Evolutionary conservation across 2,113 vertebrate species (phyloP), one percentile per base, ranked within the genome.

Genomic region (Aspidoscelis tigris): DNA sequence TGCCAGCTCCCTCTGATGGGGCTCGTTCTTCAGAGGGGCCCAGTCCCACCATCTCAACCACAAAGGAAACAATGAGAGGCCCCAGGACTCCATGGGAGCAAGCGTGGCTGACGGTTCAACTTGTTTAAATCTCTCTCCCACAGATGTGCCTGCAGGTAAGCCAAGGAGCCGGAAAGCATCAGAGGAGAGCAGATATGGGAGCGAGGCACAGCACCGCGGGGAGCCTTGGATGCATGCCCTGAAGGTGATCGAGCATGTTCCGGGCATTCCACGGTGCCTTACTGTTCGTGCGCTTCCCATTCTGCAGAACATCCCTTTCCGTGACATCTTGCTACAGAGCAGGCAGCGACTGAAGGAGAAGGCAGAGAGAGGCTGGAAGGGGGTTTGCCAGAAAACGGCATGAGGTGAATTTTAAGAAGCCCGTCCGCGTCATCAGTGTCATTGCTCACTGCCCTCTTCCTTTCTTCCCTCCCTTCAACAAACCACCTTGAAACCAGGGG

Each of bases 401-500:
- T 96, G 94, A 80, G 79, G 47, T 39, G 94, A 94, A 95, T 94
- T 86, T 84, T 95, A 96, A 95, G 93, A 78, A 93, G 85, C 76
- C 53, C 66, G 81, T 78, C 88, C 72, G 92, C 92, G 91, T 90
- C 93, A 92, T 85, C 90, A 89, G 86, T 86, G 85, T 90, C 91
- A 84, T 84, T 91, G 87, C 88, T 91, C 82, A 41, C 82, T 26
- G 24, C 81, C 80, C 90, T 80, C 83, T 81, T 81, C 79, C 88
- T 80, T 82, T 76, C 76, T 89, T 85, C 88, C 84, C 65, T 88
- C 73, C 89, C 76, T 85, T 87, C 84, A 91, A 92, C 92, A 89
- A 95, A 91, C 91, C 92, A 94, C 91, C 92, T 94, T 93, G 85
- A 95, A 96, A 95, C 93, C 91, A 93, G 83, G 91, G 93, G 95